phyloP scores from a whole-genome alignment of 1,140 invertebrate species.

The Drosophila ironensis region DNA sequence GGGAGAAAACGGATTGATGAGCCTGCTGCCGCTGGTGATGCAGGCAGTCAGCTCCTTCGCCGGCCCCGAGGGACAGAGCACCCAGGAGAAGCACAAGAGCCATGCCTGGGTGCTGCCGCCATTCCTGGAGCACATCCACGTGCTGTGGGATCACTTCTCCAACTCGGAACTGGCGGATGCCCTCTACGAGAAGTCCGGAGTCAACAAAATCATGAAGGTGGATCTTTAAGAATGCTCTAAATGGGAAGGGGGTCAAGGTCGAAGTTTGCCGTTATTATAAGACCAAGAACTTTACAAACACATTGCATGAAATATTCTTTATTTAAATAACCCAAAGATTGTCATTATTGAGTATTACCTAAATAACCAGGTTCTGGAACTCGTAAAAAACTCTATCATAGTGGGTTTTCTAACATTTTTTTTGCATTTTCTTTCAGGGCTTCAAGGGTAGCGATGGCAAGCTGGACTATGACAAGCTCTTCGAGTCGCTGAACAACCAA shows the following conservation, averaged over 20 bases:
- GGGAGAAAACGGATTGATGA: conserved; percentile 84
- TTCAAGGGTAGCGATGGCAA: conserved; percentile 86
- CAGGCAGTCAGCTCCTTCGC: conserved; percentile 84
- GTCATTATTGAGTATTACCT: no score
- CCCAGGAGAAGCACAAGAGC: conserved; percentile 86
- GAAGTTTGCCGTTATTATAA: background rate
- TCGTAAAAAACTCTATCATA: no score
- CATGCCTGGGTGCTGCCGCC: conserved; percentile 89
- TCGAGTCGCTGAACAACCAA: conserved; percentile 90
- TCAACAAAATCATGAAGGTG: conserved; percentile 86
- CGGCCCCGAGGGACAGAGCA: conserved; percentile 83
- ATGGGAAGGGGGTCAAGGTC: background rate
- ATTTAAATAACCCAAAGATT: no score
- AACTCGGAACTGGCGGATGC: conserved; percentile 89
- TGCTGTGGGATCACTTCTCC: conserved; percentile 90
- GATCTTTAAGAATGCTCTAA: conserved; percentile 17
- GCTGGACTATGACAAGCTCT: conserved; percentile 87
- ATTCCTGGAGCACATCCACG: conserved; percentile 87
- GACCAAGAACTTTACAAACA: no score
- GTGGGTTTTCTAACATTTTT: background rate
- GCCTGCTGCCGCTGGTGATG: conserved; percentile 86
- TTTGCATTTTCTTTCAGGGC: conserved; percentile 48
- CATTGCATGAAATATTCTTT: no score
- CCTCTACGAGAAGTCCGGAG: conserved; percentile 88
- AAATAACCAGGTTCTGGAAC: no score